A percentile compares a stretch with the other conserved stretches of the same genome.
phyloP scores from a whole-genome alignment of 2,797 vertebrate genomes.

The Sylvilagus floridanus region DNA sequence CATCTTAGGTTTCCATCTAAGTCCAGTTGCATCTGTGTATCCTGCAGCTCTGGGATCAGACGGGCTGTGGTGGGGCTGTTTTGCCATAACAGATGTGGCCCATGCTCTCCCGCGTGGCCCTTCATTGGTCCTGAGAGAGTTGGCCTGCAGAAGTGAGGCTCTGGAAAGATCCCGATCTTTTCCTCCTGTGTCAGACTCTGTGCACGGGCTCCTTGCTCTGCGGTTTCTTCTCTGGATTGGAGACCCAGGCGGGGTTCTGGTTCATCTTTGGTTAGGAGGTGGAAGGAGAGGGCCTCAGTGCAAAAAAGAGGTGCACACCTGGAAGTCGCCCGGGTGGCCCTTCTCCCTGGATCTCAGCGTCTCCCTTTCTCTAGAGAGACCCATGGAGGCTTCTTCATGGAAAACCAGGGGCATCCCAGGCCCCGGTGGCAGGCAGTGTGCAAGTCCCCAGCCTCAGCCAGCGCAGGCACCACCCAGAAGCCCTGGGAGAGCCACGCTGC shows the following conservation, averaged over 20 bases:
- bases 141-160: neutral
- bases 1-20: constrained; percentile 19
- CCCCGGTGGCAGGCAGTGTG: neutral
- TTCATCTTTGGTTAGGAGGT: neutral
- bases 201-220: no score
- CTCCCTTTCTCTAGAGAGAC: neutral
- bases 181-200: neutral
- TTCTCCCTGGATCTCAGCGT: no score
- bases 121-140: constrained; percentile 1
- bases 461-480: neutral
- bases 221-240: neutral
- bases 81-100: neutral
- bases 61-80: neutral
- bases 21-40: neutral
- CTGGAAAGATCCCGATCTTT: neutral
- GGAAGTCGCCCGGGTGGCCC: no score
- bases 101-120: neutral
- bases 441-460: neutral
- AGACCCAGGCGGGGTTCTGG: neutral
- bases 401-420: neutral
- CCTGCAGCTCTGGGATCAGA: neutral
- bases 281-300: neutral
- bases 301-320: no score
- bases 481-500: neutral
- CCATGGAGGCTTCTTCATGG: neutral